A percentile compares a stretch with the other conserved stretches of the same genome.
These are phyloP conservation scores for Stichodactyla helianthus DNA, from an alignment of 64 coral and sea anemone species.

Conservation along the genomic window DNA sequence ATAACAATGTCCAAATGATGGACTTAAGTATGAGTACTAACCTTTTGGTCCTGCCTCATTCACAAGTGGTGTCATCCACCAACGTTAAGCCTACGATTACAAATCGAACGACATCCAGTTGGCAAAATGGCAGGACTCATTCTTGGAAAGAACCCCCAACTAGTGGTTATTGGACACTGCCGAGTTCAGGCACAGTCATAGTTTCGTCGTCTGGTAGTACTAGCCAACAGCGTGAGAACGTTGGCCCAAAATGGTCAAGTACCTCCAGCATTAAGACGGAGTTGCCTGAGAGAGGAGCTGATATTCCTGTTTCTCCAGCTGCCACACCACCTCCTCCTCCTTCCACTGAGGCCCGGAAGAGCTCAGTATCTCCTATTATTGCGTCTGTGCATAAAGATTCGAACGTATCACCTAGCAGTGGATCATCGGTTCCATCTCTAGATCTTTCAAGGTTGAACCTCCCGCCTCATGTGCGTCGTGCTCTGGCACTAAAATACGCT, in stretches of 20 bases:
- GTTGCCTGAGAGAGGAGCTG: background rate
- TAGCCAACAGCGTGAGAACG: background rate
- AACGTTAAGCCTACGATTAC: background rate
- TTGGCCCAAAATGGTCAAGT: background rate
- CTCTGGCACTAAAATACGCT: constrained; percentile 31
- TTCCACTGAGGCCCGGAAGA: background rate
- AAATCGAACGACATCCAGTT: background rate
- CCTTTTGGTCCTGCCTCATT: constrained; percentile 39
- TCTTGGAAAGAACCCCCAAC: background rate
- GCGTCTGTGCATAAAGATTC: background rate
- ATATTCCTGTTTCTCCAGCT: background rate
- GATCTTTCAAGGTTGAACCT: constrained; percentile 48
- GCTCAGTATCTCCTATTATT: background rate
- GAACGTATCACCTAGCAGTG: background rate
- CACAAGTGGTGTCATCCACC: constrained; percentile 17
- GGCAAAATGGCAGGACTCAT: background rate
- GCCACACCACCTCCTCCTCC: background rate
- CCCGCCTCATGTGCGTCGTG: constrained; percentile 39
- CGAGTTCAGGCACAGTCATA: background rate
- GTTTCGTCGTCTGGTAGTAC: background rate
- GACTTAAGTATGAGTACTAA: constrained; percentile 54
- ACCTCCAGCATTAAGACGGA: background rate
- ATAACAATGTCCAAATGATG: constrained; percentile 44
- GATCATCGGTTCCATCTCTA: constrained; percentile 6
- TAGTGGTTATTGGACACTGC: background rate